These are phyloP conservation scores for Ascidia mentula DNA, from an alignment of 23 tunicate species.

Conservation along the genomic window DNA sequence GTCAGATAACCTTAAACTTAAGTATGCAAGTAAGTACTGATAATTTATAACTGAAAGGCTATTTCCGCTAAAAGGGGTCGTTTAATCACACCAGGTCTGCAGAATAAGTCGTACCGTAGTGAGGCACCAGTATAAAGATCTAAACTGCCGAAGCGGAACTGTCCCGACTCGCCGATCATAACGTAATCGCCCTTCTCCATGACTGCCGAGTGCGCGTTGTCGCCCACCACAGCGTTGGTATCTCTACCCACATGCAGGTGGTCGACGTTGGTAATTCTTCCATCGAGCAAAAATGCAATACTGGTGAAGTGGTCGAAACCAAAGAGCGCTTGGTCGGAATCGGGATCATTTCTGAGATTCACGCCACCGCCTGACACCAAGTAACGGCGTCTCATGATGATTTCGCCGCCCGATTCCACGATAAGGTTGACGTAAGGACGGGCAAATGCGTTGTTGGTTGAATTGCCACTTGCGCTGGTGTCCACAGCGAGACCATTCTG, in stretches of 20 bases:
- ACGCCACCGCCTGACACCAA: constrained; percentile 11
- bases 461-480: neutral
- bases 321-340: neutral
- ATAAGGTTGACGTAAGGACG: constrained; percentile 24
- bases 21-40: neutral
- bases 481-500: constrained; percentile 8
- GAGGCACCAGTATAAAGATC: constrained; percentile 9
- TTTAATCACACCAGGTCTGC: neutral
- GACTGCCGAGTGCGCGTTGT: constrained; percentile 19
- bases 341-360: neutral
- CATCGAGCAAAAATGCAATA: constrained; percentile 16
- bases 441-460: constrained; percentile 6
- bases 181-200: constrained; percentile 29
- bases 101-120: neutral
- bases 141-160: constrained; percentile 6
- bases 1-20: neutral
- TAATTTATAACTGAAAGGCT: no score
- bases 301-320: neutral
- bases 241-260: constrained; percentile 13
- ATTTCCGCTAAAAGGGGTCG: no score
- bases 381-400: neutral
- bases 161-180: constrained; percentile 15
- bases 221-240: constrained; percentile 4
- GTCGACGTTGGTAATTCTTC: constrained; percentile 25
- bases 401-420: constrained; percentile 13